Conservation (phyloP, 2,888 invertebrate genomes). For the Clitarchus hookeri region DNA sequence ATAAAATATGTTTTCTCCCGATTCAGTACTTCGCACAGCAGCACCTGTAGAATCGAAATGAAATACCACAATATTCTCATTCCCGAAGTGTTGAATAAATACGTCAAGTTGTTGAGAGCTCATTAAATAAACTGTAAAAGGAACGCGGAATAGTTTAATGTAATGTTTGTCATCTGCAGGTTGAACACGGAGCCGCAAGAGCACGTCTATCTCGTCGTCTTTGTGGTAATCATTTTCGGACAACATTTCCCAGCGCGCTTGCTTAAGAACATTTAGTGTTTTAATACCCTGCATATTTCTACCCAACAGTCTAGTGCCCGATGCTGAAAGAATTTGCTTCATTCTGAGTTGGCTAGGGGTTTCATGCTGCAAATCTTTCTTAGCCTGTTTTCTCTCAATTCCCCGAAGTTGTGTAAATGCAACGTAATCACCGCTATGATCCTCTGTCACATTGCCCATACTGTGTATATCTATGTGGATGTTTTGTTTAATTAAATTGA, state of each 20-base stretch:
- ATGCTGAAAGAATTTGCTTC: neutral
- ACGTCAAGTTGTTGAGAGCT: neutral
- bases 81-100: neutral
- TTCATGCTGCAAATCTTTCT: neutral
- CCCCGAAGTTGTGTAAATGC: neutral
- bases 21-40: neutral
- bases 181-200: neutral
- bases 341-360: neutral
- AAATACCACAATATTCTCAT: neutral
- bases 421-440: neutral
- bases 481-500: neutral
- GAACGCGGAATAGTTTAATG: neutral
- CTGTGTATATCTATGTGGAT: neutral
- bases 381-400: neutral
- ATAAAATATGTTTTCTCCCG: neutral
- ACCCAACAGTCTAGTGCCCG: neutral
- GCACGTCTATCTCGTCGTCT: neutral
- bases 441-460: neutral
- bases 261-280: neutral
- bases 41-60: neutral
- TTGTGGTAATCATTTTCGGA: neutral
- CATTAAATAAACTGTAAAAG: neutral
- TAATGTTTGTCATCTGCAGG: neutral
- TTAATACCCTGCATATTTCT: neutral
- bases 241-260: neutral